These are phyloP conservation scores for Paradoxurus hermaphroditus DNA, from an alignment of 2,113 vertebrate genomes.

Conservation along the genomic window DNA sequence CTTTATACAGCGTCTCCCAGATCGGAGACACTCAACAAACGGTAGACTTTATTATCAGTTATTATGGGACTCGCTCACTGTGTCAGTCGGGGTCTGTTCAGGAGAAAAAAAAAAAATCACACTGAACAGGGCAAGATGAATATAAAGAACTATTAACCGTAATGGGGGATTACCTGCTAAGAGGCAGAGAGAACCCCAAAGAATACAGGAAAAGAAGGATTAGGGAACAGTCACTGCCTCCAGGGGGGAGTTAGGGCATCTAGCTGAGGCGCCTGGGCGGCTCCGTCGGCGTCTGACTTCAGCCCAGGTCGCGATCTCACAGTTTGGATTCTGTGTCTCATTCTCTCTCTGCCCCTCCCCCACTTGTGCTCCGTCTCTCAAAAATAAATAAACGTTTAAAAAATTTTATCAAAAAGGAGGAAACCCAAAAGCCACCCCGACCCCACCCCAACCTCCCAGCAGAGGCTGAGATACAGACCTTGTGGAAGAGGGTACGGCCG, in stretches of 20 bases:
- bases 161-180: background rate
- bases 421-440: background rate
- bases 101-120: background rate
- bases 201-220: background rate
- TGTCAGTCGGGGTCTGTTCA: background rate
- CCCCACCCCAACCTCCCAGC: background rate
- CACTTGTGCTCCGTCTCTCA: no score
- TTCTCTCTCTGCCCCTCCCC: no score
- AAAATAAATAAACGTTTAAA: no score
- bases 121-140: background rate
- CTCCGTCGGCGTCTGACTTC: no score
- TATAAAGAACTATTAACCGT: background rate
- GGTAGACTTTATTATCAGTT: background rate
- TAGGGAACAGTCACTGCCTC: background rate
- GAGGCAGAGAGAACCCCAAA: background rate
- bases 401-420: background rate
- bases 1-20: background rate
- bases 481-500: background rate
- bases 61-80: background rate
- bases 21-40: background rate
- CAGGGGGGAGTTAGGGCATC: background rate
- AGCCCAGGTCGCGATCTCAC: no score
- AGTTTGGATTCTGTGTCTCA: no score
- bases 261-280: no score
- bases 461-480: background rate